Percentiles rank a stretch among this genome's conserved stretches.
phyloP scores from a whole-genome alignment of 2,888 invertebrate genomes.

The Gonocerus acuteangulatus region DNA sequence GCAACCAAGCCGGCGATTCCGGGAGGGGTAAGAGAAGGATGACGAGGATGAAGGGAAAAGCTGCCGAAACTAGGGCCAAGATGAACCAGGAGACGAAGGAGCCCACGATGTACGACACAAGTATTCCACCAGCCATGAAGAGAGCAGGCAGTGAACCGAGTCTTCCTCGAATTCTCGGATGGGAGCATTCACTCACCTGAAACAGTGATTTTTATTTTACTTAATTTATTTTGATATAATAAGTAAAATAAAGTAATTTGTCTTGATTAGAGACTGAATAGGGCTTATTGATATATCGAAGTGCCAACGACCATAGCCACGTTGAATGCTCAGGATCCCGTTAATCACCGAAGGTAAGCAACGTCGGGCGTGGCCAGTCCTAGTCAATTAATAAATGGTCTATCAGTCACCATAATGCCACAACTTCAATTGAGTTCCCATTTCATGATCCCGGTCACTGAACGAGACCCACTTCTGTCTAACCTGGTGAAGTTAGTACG shows the following conservation, averaged over 20 bases:
- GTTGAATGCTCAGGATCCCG: too few species aligned
- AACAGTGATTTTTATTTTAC: slow-evolving; percentile 28
- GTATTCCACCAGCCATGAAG: slow-evolving; percentile 56
- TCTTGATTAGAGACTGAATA: too few species aligned
- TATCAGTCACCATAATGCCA: too few species aligned
- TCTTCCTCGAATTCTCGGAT: slow-evolving; percentile 55
- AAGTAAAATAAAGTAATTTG: not conserved
- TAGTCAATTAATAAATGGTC: too few species aligned
- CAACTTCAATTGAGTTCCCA: too few species aligned
- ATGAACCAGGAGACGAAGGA: slow-evolving; percentile 52
- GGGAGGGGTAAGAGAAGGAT: slow-evolving; percentile 51
- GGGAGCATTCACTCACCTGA: slow-evolving; percentile 56
- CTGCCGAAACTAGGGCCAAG: slow-evolving; percentile 51
- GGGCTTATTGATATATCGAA: too few species aligned
- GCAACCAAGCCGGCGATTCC: slow-evolving; percentile 57
- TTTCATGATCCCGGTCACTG: too few species aligned
- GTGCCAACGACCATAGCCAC: too few species aligned
- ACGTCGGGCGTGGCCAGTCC: too few species aligned
- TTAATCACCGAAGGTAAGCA: too few species aligned
- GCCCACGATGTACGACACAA: slow-evolving; percentile 54
- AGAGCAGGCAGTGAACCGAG: slow-evolving; percentile 59
- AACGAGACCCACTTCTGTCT: too few species aligned
- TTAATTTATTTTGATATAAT: not conserved
- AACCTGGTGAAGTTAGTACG: too few species aligned
- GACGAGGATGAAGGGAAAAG: slow-evolving; percentile 47